Evolutionary conservation across 2,113 vertebrate species (phyloP).

Genomic region (Odocoileus hemionus): DNA sequence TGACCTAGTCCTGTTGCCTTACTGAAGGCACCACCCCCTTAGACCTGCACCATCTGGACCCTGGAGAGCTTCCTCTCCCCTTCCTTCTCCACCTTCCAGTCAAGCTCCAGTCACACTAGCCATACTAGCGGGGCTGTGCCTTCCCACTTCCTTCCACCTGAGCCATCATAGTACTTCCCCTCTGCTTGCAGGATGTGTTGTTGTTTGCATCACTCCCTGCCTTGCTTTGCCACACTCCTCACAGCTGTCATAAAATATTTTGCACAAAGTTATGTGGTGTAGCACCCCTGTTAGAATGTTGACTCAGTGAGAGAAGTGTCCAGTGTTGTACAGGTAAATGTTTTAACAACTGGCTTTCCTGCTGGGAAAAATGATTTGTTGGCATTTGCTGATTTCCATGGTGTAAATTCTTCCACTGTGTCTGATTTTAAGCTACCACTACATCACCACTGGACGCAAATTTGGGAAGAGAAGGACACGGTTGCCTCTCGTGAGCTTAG

Average conservation of each 20-base stretch:
- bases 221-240: background rate
- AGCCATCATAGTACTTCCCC: background rate
- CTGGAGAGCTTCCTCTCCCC: background rate
- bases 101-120: background rate
- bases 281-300: background rate
- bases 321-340: background rate
- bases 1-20: background rate
- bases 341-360: background rate
- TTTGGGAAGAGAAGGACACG: background rate
- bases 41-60: no score
- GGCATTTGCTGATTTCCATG: background rate
- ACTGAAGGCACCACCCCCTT: background rate
- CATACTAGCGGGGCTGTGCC: background rate
- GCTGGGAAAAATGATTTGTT: background rate
- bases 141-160: background rate
- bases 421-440: background rate
- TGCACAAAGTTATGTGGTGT: background rate
- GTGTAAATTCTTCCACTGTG: background rate
- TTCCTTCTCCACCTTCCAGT: background rate
- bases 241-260: background rate
- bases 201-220: background rate
- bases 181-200: background rate
- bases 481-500: accelerated
- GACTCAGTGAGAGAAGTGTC: background rate
- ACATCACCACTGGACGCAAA: background rate